These are phyloP conservation scores for Mus spicilegus DNA, from an alignment of 2,113 vertebrate genomes.

Conservation along the genomic window DNA sequence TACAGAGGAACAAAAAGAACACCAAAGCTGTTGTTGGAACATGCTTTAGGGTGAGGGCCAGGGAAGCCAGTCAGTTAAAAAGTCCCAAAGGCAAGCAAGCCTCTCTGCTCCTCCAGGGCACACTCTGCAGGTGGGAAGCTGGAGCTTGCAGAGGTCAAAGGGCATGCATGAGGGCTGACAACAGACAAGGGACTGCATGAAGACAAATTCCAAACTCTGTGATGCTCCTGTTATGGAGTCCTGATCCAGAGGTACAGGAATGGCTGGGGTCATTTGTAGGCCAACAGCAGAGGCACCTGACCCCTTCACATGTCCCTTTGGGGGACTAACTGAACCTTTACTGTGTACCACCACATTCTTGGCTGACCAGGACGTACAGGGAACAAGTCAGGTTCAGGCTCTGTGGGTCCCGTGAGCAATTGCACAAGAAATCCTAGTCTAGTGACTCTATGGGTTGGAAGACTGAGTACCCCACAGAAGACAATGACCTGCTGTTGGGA, in stretches of 20 bases:
- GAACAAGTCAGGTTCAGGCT: background rate
- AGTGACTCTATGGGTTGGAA: background rate
- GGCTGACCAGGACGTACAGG: background rate
- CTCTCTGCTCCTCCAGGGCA: background rate
- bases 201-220: background rate
- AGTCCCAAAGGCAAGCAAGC: accelerated
- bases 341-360: background rate
- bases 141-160: background rate
- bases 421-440: background rate
- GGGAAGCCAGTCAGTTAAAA: background rate
- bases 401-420: background rate
- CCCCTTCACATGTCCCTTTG: background rate
- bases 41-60: accelerated
- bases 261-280: too few relatives aligned
- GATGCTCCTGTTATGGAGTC: background rate
- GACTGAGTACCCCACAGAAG: background rate
- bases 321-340: background rate
- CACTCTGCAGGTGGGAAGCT: background rate
- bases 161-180: background rate
- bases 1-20: accelerated
- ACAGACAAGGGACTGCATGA: background rate
- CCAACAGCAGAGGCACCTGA: background rate
- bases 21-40: accelerated
- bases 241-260: background rate
- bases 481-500: background rate